phyloP scores from a whole-genome alignment of 2,888 invertebrate genomes.

The Exephanes ischioxanthus region DNA sequence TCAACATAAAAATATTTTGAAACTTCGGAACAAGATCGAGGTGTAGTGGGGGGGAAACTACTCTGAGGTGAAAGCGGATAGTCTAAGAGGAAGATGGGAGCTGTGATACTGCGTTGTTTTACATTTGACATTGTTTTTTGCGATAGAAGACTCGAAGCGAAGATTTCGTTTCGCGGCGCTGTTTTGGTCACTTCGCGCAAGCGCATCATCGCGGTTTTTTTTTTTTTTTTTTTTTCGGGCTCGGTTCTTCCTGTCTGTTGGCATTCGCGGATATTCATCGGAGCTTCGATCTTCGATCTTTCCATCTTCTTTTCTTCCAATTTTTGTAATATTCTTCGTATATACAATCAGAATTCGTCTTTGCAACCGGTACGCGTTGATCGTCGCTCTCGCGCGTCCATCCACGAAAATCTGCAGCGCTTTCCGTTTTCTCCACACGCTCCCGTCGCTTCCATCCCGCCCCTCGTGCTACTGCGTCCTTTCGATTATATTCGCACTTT shows the following conservation, averaged over 20 bases:
- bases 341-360: not conserved
- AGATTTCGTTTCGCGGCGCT: not conserved
- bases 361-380: not conserved
- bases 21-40: slow-evolving; percentile 41
- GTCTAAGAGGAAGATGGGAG: slow-evolving; percentile 33
- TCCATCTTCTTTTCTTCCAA: not conserved
- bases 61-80: slow-evolving; percentile 22
- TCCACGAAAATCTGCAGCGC: not conserved
- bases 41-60: slow-evolving; percentile 10
- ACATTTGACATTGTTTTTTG: slow-evolving; percentile 57
- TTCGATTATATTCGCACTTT: not conserved
- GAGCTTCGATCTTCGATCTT: not conserved
- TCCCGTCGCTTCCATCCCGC: not conserved
- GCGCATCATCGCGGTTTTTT: not conserved
- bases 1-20: slow-evolving; percentile 63
- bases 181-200: not conserved
- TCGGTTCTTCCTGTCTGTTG: not conserved
- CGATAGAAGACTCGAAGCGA: slow-evolving; percentile 39
- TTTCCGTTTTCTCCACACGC: not conserved
- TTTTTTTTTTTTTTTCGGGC: not conserved
- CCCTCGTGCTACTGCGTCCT: not conserved
- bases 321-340: not conserved
- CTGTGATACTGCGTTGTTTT: slow-evolving; percentile 13
- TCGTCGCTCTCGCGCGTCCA: not conserved
- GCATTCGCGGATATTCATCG: not conserved